Evolutionary conservation across 1,140 invertebrate species (phyloP), one percentile per base, ranked within the genome.

Genomic region (Lanistes nyassanus): DNA sequence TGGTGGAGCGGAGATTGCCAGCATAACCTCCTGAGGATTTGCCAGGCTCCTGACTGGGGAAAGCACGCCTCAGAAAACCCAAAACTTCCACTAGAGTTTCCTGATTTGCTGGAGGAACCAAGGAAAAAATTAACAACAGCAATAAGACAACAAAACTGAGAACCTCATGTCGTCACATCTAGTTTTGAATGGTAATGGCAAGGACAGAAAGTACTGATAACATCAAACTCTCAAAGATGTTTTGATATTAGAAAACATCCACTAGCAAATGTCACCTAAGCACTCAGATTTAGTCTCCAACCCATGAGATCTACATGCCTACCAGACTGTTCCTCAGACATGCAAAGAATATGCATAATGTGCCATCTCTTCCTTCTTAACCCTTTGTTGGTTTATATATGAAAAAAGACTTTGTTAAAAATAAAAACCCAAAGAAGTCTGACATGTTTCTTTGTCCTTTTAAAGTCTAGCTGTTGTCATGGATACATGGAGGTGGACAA

Each of bases 81-180:
- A 97, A 92, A 42, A 98, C 88, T 88, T 98, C 97, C 1, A 98
- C 94, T 80, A 98, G 94, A 0, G 97, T 98, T 87, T 97, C 96
- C 87, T 97, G 96, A 90, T 98, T 98, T 0, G 96, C 97, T 93
- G 81, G 36, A 90, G 89, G 79, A 78, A 62, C 31, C 42, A 26
- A 47, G 53, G 19, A 60, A 1, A 60, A 9, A 60, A 23, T 60
- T 2, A 53, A 53, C 23, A 53, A 53, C 23, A 53, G 23, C 23
- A 53, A 53, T 53, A 53, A 53, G 13, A 53, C 13, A 13, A 23
- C 51, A 53, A 53, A 23, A 53, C 13, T 13, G 51, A 53, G 51
- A 53, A 23, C n/a, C n/a, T n/a, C n/a, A n/a, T n/a, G n/a, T n/a
- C n/a, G n/a, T n/a, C n/a, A n/a, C n/a, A n/a, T n/a, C n/a, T n/a